Percentiles rank a stretch among this genome's conserved stretches.
Conservation (phyloP, 2,888 invertebrate genomes). For the Empis stercorea region DNA sequence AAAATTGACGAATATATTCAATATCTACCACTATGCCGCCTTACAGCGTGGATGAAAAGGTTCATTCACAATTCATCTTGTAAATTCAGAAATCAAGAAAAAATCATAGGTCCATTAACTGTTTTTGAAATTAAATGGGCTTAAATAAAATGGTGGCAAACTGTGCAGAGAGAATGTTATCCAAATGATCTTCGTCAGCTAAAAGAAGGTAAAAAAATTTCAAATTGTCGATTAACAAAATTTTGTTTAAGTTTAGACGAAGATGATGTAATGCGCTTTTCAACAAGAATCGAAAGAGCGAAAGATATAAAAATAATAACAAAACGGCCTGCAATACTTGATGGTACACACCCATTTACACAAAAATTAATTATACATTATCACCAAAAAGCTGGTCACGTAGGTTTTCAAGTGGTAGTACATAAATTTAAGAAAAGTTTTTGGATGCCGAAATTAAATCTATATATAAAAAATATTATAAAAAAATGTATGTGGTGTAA, state of each 20-base stretch:
- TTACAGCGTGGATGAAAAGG: no score
- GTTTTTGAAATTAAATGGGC: neutral
- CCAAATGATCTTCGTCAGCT: neutral
- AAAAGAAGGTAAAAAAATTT: neutral
- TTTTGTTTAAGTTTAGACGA: slow-evolving; percentile 1
- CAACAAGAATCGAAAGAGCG: neutral
- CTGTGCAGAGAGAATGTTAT: neutral
- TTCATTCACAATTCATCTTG: no score
- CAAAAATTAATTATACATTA: neutral
- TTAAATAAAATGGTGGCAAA: slow-evolving; percentile 4
- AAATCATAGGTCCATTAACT: no score
- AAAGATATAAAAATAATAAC: neutral
- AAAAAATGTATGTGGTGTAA: slow-evolving; percentile 5
- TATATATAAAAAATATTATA: slow-evolving; percentile 4
- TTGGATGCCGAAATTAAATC: slow-evolving; percentile 6
- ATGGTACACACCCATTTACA: slow-evolving; percentile 4
- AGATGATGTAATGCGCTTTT: neutral
- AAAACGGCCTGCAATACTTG: slow-evolving; percentile 5
- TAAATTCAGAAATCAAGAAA: no score
- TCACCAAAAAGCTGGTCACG: slow-evolving; percentile 1
- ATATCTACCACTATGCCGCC: no score
- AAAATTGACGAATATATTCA: no score
- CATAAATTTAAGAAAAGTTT: slow-evolving; percentile 2
- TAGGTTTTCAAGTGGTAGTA: slow-evolving; percentile 1
- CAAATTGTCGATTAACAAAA: neutral